Evolutionary conservation across 2,797 vertebrate species (phyloP), one percentile per base, ranked within the genome.

Genomic region (Hipposideros larvatus): DNA sequence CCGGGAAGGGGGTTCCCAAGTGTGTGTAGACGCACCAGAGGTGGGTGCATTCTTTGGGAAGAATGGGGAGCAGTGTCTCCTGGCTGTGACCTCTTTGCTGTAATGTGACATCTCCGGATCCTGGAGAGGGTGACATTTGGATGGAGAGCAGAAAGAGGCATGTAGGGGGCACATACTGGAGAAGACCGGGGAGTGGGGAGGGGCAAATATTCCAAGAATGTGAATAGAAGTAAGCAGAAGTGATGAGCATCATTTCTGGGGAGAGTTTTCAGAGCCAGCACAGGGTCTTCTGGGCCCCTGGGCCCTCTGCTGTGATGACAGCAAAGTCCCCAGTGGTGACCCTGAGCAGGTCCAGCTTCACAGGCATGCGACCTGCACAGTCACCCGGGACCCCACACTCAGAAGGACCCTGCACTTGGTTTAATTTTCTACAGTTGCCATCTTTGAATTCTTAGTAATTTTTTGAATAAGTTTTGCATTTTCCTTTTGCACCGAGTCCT

Each of bases 161-260:
- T 26, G 14, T 1, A 14, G 7, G 11, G 46, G 41, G 26, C 7
- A 28, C 9, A 10, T 1, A 2, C n/a, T 7, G 3, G 19, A 26
- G 70, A 55, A n/a, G n/a, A 19, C 37, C 37, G 5, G 0, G 3
- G 48, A 59, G 41, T 0, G 66, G 51, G 53, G 51, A 43, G 13
- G 51, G 7, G 2, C 41, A 21, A 16, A 16, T 26, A 21, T 22
- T 5, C 21, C 16, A 4, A 10, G 9, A 2, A 21, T 2, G 8
- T 10, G 86, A 55, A 11, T 0, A 7, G 31, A 43, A 26, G 22
- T 4, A 7, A 31, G 19, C 1, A 1, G 65, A 53, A 15, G 4
- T 15, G 4, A 15, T 7, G 57, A 2, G 0, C 1, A 9, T 43
- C 46, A 4, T 28, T 19, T 37, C 46, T 3, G 1, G 68, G 41